phyloP scores from a whole-genome alignment of 2,797 vertebrate species.

The Gouania willdenowi region DNA sequence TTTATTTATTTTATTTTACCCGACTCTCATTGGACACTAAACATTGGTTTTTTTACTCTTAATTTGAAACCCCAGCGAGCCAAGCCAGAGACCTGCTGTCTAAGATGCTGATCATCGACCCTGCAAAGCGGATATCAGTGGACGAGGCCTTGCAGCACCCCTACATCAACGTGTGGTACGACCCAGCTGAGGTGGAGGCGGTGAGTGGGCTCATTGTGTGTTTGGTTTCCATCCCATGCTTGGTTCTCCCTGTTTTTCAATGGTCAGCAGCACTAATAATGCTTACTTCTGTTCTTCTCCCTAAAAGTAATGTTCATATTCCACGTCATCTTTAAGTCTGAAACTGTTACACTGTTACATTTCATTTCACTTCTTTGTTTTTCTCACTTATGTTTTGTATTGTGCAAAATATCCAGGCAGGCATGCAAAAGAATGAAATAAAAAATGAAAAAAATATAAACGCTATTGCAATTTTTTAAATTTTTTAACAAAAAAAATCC shows the following conservation, averaged over 20 bases:
- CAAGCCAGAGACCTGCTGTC: slow-evolving; percentile 98
- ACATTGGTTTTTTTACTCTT: no score
- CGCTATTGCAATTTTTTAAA: no score
- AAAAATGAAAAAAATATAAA: no score
- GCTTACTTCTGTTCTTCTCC: slow-evolving; percentile 9
- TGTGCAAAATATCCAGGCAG: no score
- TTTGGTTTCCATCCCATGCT: slow-evolving; percentile 5
- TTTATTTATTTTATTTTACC: no score
- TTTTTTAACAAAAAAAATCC: no score
- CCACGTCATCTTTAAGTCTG: background rate
- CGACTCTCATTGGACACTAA: no score
- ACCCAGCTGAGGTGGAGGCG: slow-evolving; percentile 97
- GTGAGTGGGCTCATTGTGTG: slow-evolving; percentile 71
- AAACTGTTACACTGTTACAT: slow-evolving; percentile 17
- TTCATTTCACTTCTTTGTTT: slow-evolving; percentile 35
- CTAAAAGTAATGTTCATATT: background rate
- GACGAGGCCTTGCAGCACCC: slow-evolving; percentile 98
- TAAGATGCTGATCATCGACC: slow-evolving; percentile 98
- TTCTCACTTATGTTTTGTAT: slow-evolving; percentile 17
- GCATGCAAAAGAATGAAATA: no score
- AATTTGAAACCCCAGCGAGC: slow-evolving; percentile 81
- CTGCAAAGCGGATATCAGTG: slow-evolving; percentile 96
- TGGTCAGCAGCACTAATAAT: no score
- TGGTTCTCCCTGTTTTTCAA: slow-evolving; percentile 17
- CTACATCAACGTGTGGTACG: slow-evolving; percentile 99